These are phyloP conservation scores for Pilophorus perplexus DNA, from an alignment of 2,888 invertebrate species.

Conservation along the genomic window DNA sequence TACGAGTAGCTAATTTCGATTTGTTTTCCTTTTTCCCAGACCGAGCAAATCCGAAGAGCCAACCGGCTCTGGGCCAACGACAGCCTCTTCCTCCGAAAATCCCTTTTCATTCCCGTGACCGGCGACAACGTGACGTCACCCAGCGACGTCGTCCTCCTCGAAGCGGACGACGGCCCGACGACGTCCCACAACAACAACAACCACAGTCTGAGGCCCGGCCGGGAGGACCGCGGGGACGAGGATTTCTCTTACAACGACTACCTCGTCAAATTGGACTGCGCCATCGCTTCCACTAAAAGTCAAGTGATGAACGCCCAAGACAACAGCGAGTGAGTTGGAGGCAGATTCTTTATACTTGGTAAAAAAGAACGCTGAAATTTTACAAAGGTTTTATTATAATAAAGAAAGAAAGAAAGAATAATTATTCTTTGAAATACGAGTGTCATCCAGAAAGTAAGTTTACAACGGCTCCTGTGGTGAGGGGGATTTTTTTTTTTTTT, in stretches of 20 bases:
- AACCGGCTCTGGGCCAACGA: slow-evolving; percentile 91
- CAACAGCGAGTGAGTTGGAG: slow-evolving; percentile 77
- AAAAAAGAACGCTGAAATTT: not conserved
- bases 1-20: too few relatives aligned
- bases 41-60: slow-evolving; percentile 87
- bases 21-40: slow-evolving; percentile 61
- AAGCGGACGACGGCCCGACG: slow-evolving; percentile 44
- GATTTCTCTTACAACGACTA: slow-evolving; percentile 76
- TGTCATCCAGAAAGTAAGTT: too few relatives aligned
- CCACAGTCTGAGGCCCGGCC: slow-evolving; percentile 54
- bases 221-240: too few relatives aligned
- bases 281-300: slow-evolving; percentile 78
- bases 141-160: slow-evolving; percentile 47
- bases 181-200: slow-evolving; percentile 40
- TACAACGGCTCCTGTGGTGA: too few relatives aligned
- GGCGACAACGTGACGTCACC: slow-evolving; percentile 56
- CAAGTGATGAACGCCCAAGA: slow-evolving; percentile 77
- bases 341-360: too few relatives aligned
- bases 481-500: too few relatives aligned
- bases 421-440: too few relatives aligned
- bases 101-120: slow-evolving; percentile 75
- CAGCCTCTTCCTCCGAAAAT: slow-evolving; percentile 86
- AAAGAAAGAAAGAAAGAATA: too few relatives aligned
- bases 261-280: slow-evolving; percentile 77
- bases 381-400: not conserved